These are phyloP conservation scores for Muschampia plurimacula DNA, from an alignment of 2,888 invertebrate genomes.

Conservation along the genomic window DNA sequence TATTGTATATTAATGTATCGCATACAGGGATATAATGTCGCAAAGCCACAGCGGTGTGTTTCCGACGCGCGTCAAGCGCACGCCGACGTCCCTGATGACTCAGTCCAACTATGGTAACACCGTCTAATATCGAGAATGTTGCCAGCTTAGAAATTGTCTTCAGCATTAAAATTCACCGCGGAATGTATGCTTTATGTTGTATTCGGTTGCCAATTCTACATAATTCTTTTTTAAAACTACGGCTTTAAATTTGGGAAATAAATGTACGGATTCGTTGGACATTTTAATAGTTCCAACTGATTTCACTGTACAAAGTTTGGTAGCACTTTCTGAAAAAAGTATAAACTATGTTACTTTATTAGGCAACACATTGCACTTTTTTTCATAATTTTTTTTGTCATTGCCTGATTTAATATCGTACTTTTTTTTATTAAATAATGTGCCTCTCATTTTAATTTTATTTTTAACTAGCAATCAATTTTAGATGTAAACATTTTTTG, in stretches of 20 bases:
- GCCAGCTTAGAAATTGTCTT: slow-evolving; percentile 39
- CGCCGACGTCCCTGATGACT: slow-evolving; percentile 70
- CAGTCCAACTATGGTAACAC: slow-evolving; percentile 81
- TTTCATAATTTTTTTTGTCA: neutral
- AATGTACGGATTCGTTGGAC: neutral
- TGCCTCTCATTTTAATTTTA: neutral
- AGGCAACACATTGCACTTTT: neutral
- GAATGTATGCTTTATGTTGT: slow-evolving; percentile 20
- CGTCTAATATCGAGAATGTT: slow-evolving; percentile 38
- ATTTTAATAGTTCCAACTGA: neutral
- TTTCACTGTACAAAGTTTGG: neutral
- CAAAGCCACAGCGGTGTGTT: slow-evolving; percentile 80
- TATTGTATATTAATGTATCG: slow-evolving; percentile 12
- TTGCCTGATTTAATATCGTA: neutral
- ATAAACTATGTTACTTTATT: neutral
- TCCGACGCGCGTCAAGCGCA: slow-evolving; percentile 67
- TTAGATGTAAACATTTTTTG: no score
- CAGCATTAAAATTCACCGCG: neutral
- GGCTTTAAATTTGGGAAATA: no score
- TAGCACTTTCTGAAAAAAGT: neutral
- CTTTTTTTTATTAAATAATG: neutral
- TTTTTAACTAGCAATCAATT: neutral
- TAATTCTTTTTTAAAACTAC: neutral
- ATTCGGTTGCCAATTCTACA: neutral
- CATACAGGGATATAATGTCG: slow-evolving; percentile 78